Base-by-base conservation (phyloP, 2,797 vertebrate species). In the Oreortyx pictus region DNA sequence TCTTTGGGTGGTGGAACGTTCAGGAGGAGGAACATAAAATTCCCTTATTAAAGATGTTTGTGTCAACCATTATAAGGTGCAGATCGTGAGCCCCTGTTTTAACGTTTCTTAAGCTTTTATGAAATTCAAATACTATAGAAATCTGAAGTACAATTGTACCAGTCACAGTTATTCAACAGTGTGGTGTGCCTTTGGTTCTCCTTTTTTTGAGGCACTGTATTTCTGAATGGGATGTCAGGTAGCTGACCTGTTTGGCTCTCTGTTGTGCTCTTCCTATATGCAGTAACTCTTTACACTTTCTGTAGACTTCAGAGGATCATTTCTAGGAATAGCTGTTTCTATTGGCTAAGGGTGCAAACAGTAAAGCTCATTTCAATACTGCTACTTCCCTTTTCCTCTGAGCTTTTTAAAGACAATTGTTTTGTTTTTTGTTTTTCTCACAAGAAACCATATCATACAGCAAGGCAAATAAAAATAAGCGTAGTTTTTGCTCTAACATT, bases 101-200 rank as follows among this genome's bases (percentile, higher is more conserved):
- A 92, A 81, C 44, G 31, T 88, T 77, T 75, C 19, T 66, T 65
- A 86, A 46, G 57, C 27, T 74, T 31, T 9, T 89, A 73, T n/a
- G 25, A 93, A 89, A 74, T 80, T n/a, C 92, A 56, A 85, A 65
- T 78, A 50, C 78, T 43, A 0, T 67, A 71, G 57, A 94, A 89
- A 86, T 60, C 39, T 92, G 25, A 92, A 77, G 31, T 94, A 47
- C 35, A 75, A 92, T 77, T 65, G 7, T 7, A 39, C 33, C 81
- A 84, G 44, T 82, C 54, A 39, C 71, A 91, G 57, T 84, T 94
- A 89, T 92, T 93, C 79, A 81, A 92, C 81, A 84, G 89, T 96
- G 95, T 61, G 72, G 66, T 50, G 12, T 82, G 44, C 77, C 31
- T 75, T 82, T 91, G 86, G 23, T 90, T 74, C 86, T 67, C 18